phyloP scores from a whole-genome alignment of 2,113 vertebrate species.

The Stigmatopora argus region DNA sequence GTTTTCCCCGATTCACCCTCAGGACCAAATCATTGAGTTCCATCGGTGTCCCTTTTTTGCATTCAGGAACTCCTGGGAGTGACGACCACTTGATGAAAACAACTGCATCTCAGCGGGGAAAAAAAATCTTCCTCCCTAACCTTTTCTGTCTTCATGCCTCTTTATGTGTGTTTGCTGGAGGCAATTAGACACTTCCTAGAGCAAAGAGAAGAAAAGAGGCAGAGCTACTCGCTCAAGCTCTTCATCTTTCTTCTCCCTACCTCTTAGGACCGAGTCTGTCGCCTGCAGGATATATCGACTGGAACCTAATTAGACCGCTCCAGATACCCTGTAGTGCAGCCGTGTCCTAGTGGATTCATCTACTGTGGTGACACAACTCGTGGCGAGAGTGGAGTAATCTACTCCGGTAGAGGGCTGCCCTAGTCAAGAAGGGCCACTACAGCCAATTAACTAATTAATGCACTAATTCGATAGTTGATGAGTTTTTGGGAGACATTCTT shows the following conservation, averaged over 20 bases:
- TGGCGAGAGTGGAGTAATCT: too few relatives aligned
- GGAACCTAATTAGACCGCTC: not conserved
- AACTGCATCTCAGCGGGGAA: conserved; percentile 7
- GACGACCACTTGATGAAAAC: conserved; percentile 42
- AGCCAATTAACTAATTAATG: too few relatives aligned
- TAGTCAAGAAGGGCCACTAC: too few relatives aligned
- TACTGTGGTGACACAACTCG: not conserved
- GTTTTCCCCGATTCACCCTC: conserved; percentile 44
- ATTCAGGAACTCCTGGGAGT: conserved; percentile 21
- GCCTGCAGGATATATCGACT: not conserved
- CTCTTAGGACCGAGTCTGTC: not conserved
- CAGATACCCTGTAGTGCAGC: not conserved
- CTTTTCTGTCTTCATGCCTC: not conserved
- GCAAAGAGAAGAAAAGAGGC: not conserved
- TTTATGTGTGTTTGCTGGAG: not conserved
- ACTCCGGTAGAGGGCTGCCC: too few relatives aligned
- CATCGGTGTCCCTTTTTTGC: conserved; percentile 64
- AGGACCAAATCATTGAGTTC: conserved; percentile 58
- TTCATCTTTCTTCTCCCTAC: not conserved
- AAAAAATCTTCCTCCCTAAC: not conserved
- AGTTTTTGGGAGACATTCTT: too few relatives aligned
- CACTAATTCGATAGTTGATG: too few relatives aligned
- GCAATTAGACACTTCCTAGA: not conserved
- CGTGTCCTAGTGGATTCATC: not conserved
- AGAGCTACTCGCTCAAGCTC: not conserved